Percentiles rank a stretch among this genome's conserved stretches.
These are phyloP conservation scores for Peromyscus eremicus DNA, from an alignment of 2,797 vertebrate genomes.

Conservation along the genomic window DNA sequence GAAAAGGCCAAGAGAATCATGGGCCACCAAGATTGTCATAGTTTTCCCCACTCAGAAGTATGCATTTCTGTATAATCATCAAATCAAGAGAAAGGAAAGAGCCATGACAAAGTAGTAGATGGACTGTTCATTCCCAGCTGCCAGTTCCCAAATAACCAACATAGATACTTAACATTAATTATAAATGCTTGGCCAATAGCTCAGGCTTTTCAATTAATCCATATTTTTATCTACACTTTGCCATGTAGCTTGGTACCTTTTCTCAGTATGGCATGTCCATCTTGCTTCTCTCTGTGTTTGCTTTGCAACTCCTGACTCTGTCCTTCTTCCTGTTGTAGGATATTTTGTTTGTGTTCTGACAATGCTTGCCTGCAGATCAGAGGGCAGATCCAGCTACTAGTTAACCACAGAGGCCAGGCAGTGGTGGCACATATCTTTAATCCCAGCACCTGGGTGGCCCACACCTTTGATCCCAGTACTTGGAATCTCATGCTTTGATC, in stretches of 20 bases:
- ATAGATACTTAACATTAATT: not conserved
- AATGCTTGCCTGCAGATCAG: too few relatives aligned
- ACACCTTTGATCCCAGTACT: too few relatives aligned
- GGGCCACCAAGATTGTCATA: not conserved
- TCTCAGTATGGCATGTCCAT: not conserved
- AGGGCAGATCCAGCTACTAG: too few relatives aligned
- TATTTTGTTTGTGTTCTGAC: too few relatives aligned
- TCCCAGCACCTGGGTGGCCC: too few relatives aligned
- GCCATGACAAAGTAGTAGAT: not conserved
- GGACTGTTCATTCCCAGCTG: not conserved
- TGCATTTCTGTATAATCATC: not conserved
- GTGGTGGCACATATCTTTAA: too few relatives aligned
- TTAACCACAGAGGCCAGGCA: too few relatives aligned
- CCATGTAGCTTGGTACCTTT: not conserved
- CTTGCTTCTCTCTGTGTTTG: not conserved
- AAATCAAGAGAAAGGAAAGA: not conserved
- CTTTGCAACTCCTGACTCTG: not conserved
- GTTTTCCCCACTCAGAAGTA: not conserved
- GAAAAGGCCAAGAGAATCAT: not conserved
- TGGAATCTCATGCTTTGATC: too few relatives aligned
- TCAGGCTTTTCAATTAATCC: not conserved
- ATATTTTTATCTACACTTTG: not conserved
- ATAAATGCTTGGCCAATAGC: not conserved
- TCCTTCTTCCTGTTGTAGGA: not conserved
- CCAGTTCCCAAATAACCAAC: not conserved